Evolutionary conservation across 2,113 vertebrate genomes (phyloP), one percentile per base, ranked within the genome.

Genomic region (Zosterops hypoxanthus): DNA sequence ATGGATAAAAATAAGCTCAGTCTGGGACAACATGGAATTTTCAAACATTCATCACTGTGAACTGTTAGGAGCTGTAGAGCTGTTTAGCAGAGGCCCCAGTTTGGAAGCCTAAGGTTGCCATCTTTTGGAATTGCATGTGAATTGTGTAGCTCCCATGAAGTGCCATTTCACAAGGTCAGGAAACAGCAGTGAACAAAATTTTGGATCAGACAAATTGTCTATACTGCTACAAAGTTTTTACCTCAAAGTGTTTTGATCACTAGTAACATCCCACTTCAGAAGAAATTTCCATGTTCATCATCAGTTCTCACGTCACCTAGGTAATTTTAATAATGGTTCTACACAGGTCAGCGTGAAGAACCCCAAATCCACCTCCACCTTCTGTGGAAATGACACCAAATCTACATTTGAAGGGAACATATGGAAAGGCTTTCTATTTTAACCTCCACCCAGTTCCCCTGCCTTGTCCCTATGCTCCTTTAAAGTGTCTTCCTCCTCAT

Each of bases 91-190:
- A 85, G n/a, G 49, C 59, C 56, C 59, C 31, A 53, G 31, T 89
- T 82, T 34, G 73, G 66, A 94, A 96, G 94, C 72, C 82, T 92
- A 88, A 95, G 82, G 87, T 94, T 95, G 95, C 91, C 95, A 90
- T 92, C 94, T 97, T 89, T 93, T 95, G 94, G 94, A 91, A 94
- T 28, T 76, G 34, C 28, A 49, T 57, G 82, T 77, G 92, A 94
- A 96, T 72, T 94, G 78, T 92, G 89, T 80, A 44, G 61, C 81
- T 95, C 50, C 52, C 66, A 79, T 0, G 0, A 16, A 64, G 49
- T 52, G 53, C 61, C 57, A 57, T 86, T 88, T 78, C 49, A 46
- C 8, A 33, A 91, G 33, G 68, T 77, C 52, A 88, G 52, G 68
- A 77, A 94, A 64, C 31, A 64, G 64, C 76, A 88, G 23, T 19